Base-by-base conservation (phyloP, 2,888 invertebrate species). In the Xylophagus ater region DNA sequence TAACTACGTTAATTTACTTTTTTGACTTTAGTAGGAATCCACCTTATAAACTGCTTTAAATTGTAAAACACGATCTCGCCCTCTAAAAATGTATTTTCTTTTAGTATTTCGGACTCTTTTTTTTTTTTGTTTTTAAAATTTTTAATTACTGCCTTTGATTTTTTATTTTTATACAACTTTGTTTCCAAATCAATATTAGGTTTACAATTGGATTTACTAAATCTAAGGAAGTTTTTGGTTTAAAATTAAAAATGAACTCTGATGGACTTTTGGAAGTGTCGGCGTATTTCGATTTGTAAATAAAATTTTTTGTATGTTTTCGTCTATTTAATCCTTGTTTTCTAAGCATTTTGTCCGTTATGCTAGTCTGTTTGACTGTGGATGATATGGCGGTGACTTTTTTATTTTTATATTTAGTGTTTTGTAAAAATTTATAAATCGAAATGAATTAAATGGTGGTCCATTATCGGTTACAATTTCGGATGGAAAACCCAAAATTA, bases 351-450 rank as follows among this genome's bases (percentile, higher is more conserved):
- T 50, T 3, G 37, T 42, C 17, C 45, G 46, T 44, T 53, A 48
- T 4, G 51, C 48, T 14, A 40, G 18, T 8, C 51, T 49, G 37
- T 51, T 51, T 12, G 47, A 49, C 42, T 50, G 24, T 2, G 51
- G 45, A n/a, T n/a, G n/a, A n/a, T n/a, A n/a, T n/a, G n/a, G 25
- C 20, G 47, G 45, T 36, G 44, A 44, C 17, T 50, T 44, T 14
- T 45, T 42, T 17, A 44, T 29, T 12, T 28, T 30, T 14, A 41
- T 49, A 36, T 29, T 46, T 47, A 34, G 33, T 6, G 15, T 32
- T 34, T 41, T 23, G 17, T 31, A 38, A 41, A 39, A 43, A n/a
- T 41, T 37, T 5, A 25, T 24, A 33, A 38, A 45, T 39, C 37
- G 12, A 12, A 15, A 21, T 6, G 43, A 39, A 12, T 17, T 23